Evolutionary conservation across 2,113 vertebrate species (phyloP), one percentile per base, ranked within the genome.

Genomic region (Falco punctatus): DNA sequence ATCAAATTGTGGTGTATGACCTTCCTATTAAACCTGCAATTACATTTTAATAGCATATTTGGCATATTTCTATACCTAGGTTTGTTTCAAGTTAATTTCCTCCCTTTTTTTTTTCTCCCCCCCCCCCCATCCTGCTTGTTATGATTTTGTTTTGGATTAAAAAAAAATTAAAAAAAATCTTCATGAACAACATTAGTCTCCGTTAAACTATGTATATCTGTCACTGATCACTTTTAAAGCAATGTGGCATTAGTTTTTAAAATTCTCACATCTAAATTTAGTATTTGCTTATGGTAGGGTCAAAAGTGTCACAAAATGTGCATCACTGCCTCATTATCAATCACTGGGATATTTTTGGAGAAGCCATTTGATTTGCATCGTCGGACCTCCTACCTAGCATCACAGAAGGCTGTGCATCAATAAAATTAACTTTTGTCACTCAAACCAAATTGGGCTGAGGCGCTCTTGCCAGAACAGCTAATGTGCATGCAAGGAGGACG

Each of bases 371-470:
- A 96, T 97, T 91, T 94, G 70, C 66, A 87, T 89, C 5, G n/a
- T 90, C 10, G 91, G 96, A 95, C 96, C 95, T 95, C 95, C 96
- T 87, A 95, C 94, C 95, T 91, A 87, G 71, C 78, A 93, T 97
- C 94, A 88, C 95, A 97, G 96, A 97, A 97, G 93, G 94, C 89
- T 95, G 81, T 1, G 5, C 81, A 94, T 96, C 96, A 96, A 94
- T 74, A 95, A 95, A 96, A 97, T 96, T 96, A 95, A 95, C 94
- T 97, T 96, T 92, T 96, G 95, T 96, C 94, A 94, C 89, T 96
- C 95, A 91, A 92, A 94, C 74, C 94, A 96, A 97, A 92, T 88
- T 35, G 93, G 78, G 84, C 74, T 89, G 84, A 94, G 81, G 59
- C 24, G 12, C 21, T 90, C 69, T 62, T 97, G 88, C 91, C 94